Conservation (phyloP, 1,140 invertebrate genomes). For the Drosophila ironensis region DNA sequence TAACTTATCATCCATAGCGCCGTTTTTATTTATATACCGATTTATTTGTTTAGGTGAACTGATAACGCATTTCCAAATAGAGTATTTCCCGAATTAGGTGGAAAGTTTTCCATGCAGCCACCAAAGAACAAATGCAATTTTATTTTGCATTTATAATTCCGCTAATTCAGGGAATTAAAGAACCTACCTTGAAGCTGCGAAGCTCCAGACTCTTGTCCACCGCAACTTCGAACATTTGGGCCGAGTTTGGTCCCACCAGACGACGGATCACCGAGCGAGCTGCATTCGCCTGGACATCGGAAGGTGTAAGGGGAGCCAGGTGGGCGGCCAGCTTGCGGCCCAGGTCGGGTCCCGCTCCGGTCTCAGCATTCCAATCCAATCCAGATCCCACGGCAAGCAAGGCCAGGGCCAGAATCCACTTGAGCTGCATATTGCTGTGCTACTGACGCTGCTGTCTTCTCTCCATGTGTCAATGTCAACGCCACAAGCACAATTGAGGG, state of each 20-base stretch:
- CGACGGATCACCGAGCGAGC: conserved; percentile 43
- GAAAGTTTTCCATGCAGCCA: no score
- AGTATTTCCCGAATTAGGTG: no score
- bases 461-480: conserved; percentile 32
- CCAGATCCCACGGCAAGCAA: conserved; percentile 5
- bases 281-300: conserved; percentile 47
- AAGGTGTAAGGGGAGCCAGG: conserved; percentile 27
- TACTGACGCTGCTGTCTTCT: not conserved
- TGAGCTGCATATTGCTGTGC: conserved; percentile 14
- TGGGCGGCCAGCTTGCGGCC: conserved; percentile 31
- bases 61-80: no score
- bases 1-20: no score
- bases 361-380: no score
- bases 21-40: no score
- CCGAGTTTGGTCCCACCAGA: conserved; percentile 35
- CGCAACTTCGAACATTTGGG: conserved; percentile 46
- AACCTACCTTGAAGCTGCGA: conserved; percentile 56
- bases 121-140: no score
- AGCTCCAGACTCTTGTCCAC: conserved; percentile 37
- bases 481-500: conserved; percentile 4
- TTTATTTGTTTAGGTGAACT: no score
- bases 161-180: no score
- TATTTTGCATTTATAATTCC: no score
- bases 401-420: conserved; percentile 28
- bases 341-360: conserved; percentile 6